These are phyloP conservation scores for Trachythela sp. DNA, from an alignment of 64 coral and sea anemone genomes.

Conservation along the genomic window DNA sequence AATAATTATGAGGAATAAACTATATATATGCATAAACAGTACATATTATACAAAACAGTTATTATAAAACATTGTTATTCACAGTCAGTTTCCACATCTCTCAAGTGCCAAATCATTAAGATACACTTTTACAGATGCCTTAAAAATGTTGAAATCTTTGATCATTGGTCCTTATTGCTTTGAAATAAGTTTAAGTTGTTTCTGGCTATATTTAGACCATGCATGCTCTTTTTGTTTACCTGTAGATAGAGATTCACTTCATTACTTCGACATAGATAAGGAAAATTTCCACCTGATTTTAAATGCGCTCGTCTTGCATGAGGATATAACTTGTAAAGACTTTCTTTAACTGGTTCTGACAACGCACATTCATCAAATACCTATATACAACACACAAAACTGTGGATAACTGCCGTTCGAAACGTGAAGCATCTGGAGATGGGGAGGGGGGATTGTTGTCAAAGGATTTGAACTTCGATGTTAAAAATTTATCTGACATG, in stretches of 20 bases:
- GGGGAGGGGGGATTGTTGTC: too few relatives aligned
- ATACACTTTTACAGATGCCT: background rate
- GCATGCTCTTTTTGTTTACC: constrained; percentile 34
- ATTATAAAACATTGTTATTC: too few relatives aligned
- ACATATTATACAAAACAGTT: too few relatives aligned
- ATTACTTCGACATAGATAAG: constrained; percentile 83
- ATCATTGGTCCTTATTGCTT: too few relatives aligned
- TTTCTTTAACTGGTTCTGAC: constrained; percentile 90
- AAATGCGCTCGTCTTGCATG: constrained; percentile 87
- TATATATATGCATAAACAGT: too few relatives aligned
- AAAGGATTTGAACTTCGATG: too few relatives aligned
- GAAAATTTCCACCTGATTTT: constrained; percentile 96
- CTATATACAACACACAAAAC: constrained; percentile 15
- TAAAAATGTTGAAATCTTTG: background rate
- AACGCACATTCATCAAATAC: constrained; percentile 98
- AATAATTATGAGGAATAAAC: too few relatives aligned
- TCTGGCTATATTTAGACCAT: too few relatives aligned
- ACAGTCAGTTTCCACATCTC: too few relatives aligned
- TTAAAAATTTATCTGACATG: too few relatives aligned
- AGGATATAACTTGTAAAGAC: constrained; percentile 89
- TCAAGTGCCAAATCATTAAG: background rate
- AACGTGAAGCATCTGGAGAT: background rate
- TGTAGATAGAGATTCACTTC: constrained; percentile 97
- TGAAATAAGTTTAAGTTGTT: too few relatives aligned
- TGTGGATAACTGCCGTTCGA: background rate